phyloP scores from a whole-genome alignment of 2,888 invertebrate genomes.

The Ormia ochracea region DNA sequence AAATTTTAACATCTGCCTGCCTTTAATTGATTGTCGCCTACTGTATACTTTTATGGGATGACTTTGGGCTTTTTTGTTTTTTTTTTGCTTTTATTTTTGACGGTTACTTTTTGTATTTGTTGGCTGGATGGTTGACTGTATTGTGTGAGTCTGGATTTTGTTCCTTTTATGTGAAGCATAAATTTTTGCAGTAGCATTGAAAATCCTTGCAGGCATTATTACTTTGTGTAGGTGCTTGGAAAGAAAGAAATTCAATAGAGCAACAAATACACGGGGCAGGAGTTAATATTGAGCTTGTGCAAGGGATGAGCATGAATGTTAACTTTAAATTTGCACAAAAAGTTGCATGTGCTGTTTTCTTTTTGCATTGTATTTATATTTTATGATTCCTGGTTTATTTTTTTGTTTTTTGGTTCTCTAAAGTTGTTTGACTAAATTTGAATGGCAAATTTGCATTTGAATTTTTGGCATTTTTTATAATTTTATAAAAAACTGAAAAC shows the following conservation, averaged over 20 bases:
- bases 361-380: slow-evolving; percentile 1
- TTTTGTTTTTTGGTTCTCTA: slow-evolving; percentile 11
- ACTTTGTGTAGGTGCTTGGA: slow-evolving; percentile 55
- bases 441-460: slow-evolving; percentile 53
- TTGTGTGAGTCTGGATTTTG: slow-evolving; percentile 34
- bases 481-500: slow-evolving; percentile 29
- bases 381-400: slow-evolving; percentile 2
- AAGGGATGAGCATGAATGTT: slow-evolving; percentile 52
- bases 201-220: slow-evolving; percentile 58
- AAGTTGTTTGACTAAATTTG: slow-evolving; percentile 36
- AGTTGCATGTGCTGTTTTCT: slow-evolving; percentile 50
- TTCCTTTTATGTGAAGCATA: slow-evolving; percentile 42
- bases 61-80: slow-evolving; percentile 42
- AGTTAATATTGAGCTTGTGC: background rate
- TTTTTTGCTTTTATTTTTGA: slow-evolving; percentile 35
- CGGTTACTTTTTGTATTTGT: slow-evolving; percentile 25
- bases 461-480: slow-evolving; percentile 13
- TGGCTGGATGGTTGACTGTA: slow-evolving; percentile 29
- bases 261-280: background rate
- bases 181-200: slow-evolving; percentile 56
- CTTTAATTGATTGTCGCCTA: background rate
- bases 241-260: background rate
- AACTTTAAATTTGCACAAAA: slow-evolving; percentile 49
- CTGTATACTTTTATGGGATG: slow-evolving; percentile 52
- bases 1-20: background rate